Evolutionary conservation across 1,140 invertebrate genomes (phyloP), one percentile per base, ranked within the genome.

Genomic region (Hyles euphorbiae): DNA sequence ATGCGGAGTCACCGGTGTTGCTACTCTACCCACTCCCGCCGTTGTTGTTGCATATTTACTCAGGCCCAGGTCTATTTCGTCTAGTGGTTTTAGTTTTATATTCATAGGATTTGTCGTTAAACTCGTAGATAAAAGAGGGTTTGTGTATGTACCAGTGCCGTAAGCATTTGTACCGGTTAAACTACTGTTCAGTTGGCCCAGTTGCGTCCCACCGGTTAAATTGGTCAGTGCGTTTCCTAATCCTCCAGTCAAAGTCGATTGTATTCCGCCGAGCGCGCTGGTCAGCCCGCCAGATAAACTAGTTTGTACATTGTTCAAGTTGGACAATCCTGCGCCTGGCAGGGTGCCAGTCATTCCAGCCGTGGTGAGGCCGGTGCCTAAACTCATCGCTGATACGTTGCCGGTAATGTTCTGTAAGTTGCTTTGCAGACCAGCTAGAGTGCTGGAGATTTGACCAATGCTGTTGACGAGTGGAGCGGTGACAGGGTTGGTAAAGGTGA

Each of bases 11-110:
- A 91, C 92, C 11, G 93, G 92, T 45, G 92, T 93, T 5, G 91
- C 91, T 32, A 89, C 90, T 65, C 92, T 89, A 65, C 92, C 91
- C 55, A 83, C 81, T 66, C 81, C 80, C 61, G 74, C 60, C 62
- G 76, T 81, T 53, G 70, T 80, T 53, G 81, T 70, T 47, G 84
- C 88, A 74, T 90, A 92, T 77, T 91, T 90, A 60, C 89, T 80
- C 67, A 91, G 70, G 33, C 92, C 91, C 56, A 93, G 83, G 72
- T 93, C 93, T 65, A 93, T 92, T 78, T 93, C 93, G 65, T 93
- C 93, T 74, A 93, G 88, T 56, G 92, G 91, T 80, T 93, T 93
- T 76, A 93, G 80, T 76, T 93, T 93, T 63, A 91, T 91, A 58
- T 89, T 90, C 91, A 92, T 91, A n/a, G 89, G 71, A 61, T 88